Conservation (phyloP, 2,797 vertebrate species). For the Caiman crocodilus region DNA sequence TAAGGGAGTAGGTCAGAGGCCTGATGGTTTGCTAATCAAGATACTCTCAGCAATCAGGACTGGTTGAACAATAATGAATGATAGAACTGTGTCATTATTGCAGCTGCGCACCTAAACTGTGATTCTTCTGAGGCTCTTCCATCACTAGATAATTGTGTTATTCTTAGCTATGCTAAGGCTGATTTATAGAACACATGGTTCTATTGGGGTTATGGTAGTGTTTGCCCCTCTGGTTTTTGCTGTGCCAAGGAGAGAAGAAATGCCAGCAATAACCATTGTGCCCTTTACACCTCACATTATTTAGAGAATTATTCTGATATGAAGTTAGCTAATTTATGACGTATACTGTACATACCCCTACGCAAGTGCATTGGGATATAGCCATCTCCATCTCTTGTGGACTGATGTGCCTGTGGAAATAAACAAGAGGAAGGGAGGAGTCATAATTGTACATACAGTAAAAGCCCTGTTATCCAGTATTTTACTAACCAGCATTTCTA, state of each 20-base stretch:
- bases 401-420: neutral
- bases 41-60: neutral
- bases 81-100: neutral
- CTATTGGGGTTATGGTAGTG: neutral
- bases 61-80: neutral
- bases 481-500: too few relatives aligned
- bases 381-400: neutral
- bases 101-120: neutral
- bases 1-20: fast-evolving
- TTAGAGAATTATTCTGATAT: neutral
- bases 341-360: neutral
- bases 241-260: neutral
- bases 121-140: neutral
- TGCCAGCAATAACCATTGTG: neutral
- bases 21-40: neutral
- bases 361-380: neutral
- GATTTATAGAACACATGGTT: neutral
- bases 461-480: too few relatives aligned
- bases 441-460: neutral
- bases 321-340: neutral
- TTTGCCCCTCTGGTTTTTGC: neutral
- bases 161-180: neutral
- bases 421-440: neutral
- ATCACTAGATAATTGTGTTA: fast-evolving
- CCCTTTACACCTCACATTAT: neutral